Evolutionary conservation across 2,888 invertebrate species (phyloP), one percentile per base, ranked within the genome.

Genomic region (Caenorhabditis plicata): DNA sequence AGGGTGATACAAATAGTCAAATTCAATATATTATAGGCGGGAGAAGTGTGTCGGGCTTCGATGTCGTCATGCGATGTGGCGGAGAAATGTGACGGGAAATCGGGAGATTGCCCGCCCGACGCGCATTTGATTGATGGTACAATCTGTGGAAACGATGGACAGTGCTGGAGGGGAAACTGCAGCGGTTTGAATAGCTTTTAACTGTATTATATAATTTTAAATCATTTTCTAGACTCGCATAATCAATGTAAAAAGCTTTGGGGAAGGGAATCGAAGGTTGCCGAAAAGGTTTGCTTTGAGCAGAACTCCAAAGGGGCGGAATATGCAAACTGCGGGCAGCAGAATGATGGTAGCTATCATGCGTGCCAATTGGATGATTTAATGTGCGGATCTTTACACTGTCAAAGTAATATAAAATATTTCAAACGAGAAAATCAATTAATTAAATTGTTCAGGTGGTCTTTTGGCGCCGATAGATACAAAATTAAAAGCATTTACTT

Each of bases 271-370:
- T 68, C 64, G 75, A 60, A 48, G 9, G 88, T 89, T 0, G 92
- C 90, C 2, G 91, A 92, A 81, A 86, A 87, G 64, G 88, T 90
- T 77, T 96, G 95, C 84, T 95, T 90, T 83, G 90, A 92, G 64
- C 89, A 92, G 85, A 96, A 96, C 83, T 88, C 91, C 0, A 91
- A 93, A 80, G 96, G 96, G 11, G 90, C 91, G 41, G 89, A 91
- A 71, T 92, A 90, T 73, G 96, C 96, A 0, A 93, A 96, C 82
- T 96, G 96, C 82, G 96, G 96, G 36, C 29, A 36, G 15, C 65
- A 64, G 32, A 9, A 44, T 11, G 68, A 68, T n/a, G 71, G 68
- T 51, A 17, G 40, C 38, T 35, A 46, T 31, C 57, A 66, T 23
- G 50, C 68, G 17, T 78, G 77, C 45, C 68, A 61, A 17, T 9